Base-by-base conservation (phyloP, 92 coral and sea anemone genomes). In the Palythoa grandiflora region DNA sequence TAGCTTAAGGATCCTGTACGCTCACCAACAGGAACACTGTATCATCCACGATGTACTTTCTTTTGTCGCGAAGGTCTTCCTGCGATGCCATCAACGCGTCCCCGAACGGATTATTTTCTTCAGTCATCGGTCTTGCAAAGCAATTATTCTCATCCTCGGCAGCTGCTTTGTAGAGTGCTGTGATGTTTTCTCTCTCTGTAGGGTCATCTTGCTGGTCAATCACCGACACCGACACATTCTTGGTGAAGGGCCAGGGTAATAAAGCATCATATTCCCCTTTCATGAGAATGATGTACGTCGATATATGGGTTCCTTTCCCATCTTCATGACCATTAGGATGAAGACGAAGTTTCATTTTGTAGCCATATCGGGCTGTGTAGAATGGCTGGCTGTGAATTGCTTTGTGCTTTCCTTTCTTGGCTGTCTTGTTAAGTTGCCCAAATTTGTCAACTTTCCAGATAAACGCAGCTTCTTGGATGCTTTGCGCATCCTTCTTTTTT, bases 371-470 rank as follows among this genome's bases (percentile, higher is more conserved):
- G 75, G 60, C 37, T 20, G 57, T 40, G 65, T 81, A 81, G 48
- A 81, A 81, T 28, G 76, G 86, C 16, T 47, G 75, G 39, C 86
- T 81, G 39, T 65, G 40, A 44, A 81, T 50, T 7, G 76, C 15
- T 54, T 81, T 81, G 75, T 81, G 86, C 44, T 65, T 81, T 44
- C 86, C 86, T 48, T 81, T 81, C 48, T 81, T 81, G 11, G 86
- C 75, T 9, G 61, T 81, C 86, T 81, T 81, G 35, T 63, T 6
- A 11, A 63, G 85, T 15, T 40, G 60, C 20, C 75, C 85, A 48
- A 81, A 47, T 15, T 68, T 81, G 11, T 81, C 86, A 47, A 81
- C 61, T 81, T 38, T 81, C 86, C 86, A 81, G 53, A 68, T 38
- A 39, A 66, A 68, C 40, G 75, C 11, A 6, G 86, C 74, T 81